These are phyloP conservation scores for Sciurus carolinensis DNA, from an alignment of 2,797 vertebrate genomes.

Conservation along the genomic window DNA sequence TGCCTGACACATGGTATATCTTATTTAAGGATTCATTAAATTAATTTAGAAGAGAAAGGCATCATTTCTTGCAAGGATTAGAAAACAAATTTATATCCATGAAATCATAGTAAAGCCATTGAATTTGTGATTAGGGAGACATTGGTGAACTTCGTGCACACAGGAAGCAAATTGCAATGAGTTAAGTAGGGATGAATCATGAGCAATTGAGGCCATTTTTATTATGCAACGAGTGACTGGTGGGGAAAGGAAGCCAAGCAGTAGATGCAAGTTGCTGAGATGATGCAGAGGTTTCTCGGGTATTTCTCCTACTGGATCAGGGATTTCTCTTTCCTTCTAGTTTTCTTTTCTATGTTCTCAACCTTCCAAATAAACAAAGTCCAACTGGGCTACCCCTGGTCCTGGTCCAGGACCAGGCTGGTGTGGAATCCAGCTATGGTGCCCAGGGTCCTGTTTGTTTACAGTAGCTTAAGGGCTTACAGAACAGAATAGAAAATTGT, in stretches of 20 bases:
- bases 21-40: slow-evolving; percentile 4
- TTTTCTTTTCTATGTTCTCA: slow-evolving; percentile 13
- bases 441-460: background rate
- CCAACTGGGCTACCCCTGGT: background rate
- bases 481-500: background rate
- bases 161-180: background rate
- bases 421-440: background rate
- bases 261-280: background rate
- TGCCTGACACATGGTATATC: background rate
- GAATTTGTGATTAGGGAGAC: slow-evolving; percentile 27
- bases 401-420: background rate
- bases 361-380: slow-evolving; percentile 36
- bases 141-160: background rate
- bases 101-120: slow-evolving; percentile 37
- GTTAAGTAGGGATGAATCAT: slow-evolving; percentile 4
- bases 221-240: background rate
- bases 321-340: background rate
- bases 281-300: background rate
- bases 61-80: slow-evolving; percentile 16
- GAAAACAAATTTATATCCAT: slow-evolving; percentile 43
- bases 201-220: background rate
- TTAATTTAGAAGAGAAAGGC: slow-evolving; percentile 53
- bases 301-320: background rate
- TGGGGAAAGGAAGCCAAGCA: background rate
- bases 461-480: background rate